Evolutionary conservation across 2,113 vertebrate species (phyloP).

Genomic region (Microtus richardsoni): DNA sequence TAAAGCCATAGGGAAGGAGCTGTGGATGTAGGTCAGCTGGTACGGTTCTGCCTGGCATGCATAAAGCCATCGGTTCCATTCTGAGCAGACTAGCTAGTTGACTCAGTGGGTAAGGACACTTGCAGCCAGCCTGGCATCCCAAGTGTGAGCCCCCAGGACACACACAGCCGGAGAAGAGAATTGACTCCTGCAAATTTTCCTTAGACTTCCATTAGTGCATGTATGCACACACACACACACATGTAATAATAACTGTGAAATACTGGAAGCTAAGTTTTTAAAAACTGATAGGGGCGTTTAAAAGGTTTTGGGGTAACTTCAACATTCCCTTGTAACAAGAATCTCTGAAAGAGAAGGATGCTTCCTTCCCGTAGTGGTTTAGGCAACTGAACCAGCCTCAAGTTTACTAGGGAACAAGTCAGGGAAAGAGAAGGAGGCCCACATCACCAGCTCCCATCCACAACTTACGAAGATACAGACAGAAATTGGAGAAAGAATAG

Average conservation of each 20-base stretch:
- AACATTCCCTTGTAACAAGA: conserved; percentile 29
- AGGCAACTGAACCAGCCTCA: background rate
- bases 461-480: background rate
- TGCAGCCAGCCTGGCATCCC: no score
- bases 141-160: background rate
- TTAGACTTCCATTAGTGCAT: background rate
- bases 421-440: background rate
- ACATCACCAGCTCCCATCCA: background rate
- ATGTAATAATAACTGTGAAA: background rate
- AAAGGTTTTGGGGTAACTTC: background rate
- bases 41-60: no score
- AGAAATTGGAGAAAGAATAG: background rate
- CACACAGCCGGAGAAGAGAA: background rate
- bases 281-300: background rate
- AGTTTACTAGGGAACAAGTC: background rate
- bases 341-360: background rate
- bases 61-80: background rate
- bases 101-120: background rate
- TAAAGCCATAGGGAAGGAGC: background rate
- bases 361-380: background rate
- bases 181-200: background rate
- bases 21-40: background rate
- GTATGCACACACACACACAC: fast-evolving
- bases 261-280: background rate
- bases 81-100: background rate